phyloP scores from a whole-genome alignment of 2,888 invertebrate species.

The Keiferia lycopersicella region DNA sequence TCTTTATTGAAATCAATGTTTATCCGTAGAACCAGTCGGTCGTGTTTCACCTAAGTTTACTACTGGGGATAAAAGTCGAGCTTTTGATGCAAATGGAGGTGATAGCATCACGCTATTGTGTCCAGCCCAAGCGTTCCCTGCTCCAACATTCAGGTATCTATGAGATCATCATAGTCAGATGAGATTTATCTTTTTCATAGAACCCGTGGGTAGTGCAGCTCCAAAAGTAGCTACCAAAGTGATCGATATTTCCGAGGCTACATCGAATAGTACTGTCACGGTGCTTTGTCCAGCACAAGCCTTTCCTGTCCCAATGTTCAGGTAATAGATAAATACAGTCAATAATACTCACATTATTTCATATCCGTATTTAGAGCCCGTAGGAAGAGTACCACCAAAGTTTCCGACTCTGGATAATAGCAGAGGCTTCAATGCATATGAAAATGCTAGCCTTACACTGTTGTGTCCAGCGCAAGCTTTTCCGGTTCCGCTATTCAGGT shows the following conservation, averaged over 20 bases:
- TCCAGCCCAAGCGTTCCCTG: constrained; percentile 89
- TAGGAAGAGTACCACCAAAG: constrained; percentile 84
- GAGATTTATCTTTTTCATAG: constrained; percentile 66
- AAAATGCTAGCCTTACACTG: constrained; percentile 82
- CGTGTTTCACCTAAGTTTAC: constrained; percentile 85
- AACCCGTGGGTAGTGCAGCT: constrained; percentile 86
- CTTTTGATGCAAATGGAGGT: constrained; percentile 80
- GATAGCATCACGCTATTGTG: constrained; percentile 83
- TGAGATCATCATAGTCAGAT: constrained; percentile 32
- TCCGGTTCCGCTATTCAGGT: constrained; percentile 84
- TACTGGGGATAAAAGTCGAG: constrained; percentile 83
- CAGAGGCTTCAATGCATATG: constrained; percentile 75
- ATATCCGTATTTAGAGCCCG: constrained; percentile 73
- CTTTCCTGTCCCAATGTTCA: constrained; percentile 85
- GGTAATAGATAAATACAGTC: constrained; percentile 64
- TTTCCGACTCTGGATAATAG: constrained; percentile 86
- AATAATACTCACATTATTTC: constrained; percentile 25
- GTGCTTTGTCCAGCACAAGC: constrained; percentile 85
- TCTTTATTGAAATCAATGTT: constrained; percentile 31
- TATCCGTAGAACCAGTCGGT: constrained; percentile 84
- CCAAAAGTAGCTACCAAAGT: constrained; percentile 84
- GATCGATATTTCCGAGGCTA: constrained; percentile 72
- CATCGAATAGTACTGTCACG: constrained; percentile 58
- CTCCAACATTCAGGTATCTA: constrained; percentile 83
- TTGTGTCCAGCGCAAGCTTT: constrained; percentile 87